phyloP scores from a whole-genome alignment of 2,113 vertebrate species.

The Aspidoscelis tigris region DNA sequence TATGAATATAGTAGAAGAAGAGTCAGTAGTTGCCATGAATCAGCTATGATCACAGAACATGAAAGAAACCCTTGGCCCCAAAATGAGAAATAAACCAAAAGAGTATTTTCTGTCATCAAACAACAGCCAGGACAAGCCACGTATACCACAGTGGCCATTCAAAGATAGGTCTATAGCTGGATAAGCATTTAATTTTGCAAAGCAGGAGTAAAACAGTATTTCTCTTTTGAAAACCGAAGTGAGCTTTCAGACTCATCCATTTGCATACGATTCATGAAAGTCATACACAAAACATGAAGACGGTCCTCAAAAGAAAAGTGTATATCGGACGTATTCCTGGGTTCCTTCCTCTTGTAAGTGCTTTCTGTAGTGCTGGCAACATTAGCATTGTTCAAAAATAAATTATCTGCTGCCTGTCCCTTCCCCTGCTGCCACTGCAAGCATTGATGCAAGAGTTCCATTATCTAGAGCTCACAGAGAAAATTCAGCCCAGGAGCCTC shows the following conservation, averaged over 20 bases:
- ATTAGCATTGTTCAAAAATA: conserved; percentile 36
- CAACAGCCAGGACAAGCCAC: conserved; percentile 38
- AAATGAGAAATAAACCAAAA: conserved; percentile 47
- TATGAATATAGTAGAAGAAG: no score
- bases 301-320: conserved; percentile 39
- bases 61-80: conserved; percentile 35
- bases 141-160: conserved; percentile 46
- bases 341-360: conserved; percentile 35
- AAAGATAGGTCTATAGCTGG: conserved; percentile 59
- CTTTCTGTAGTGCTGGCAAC: conserved; percentile 14
- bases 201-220: conserved; percentile 41
- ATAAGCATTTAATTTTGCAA: conserved; percentile 54
- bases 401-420: conserved; percentile 40
- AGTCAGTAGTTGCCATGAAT: background rate
- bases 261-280: conserved; percentile 45
- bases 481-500: background rate
- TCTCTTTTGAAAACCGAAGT: conserved; percentile 40
- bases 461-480: conserved; percentile 31
- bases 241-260: conserved; percentile 49
- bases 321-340: conserved; percentile 51
- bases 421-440: conserved; percentile 12
- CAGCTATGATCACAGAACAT: no score
- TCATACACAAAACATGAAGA: conserved; percentile 19
- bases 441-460: conserved; percentile 48
- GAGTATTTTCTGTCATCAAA: conserved; percentile 42